Evolutionary conservation across 2,113 vertebrate genomes (phyloP).

Genomic region (Tragelaphus imberbis): DNA sequence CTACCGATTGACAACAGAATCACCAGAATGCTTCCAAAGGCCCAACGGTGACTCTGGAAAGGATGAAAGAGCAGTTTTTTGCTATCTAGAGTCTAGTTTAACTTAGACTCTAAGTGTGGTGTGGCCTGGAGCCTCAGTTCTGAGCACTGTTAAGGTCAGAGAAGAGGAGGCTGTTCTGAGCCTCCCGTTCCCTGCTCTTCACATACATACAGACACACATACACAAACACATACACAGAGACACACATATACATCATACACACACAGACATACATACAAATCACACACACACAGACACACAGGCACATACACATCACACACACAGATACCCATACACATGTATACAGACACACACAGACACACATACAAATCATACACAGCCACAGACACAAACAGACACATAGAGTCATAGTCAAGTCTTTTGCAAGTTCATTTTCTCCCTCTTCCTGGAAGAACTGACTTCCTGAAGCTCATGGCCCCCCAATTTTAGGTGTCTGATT

Average conservation of each 20-base stretch:
- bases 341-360: neutral
- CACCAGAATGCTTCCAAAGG: neutral
- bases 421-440: neutral
- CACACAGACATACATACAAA: neutral
- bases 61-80: neutral
- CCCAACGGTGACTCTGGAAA: neutral
- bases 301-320: neutral
- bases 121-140: neutral
- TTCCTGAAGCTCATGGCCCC: neutral
- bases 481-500: neutral
- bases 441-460: neutral
- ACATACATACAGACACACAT: neutral
- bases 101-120: neutral
- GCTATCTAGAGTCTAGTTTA: neutral
- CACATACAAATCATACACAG: neutral
- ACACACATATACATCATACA: neutral
- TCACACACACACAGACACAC: neutral
- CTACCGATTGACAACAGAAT: neutral
- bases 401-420: neutral
- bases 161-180: neutral
- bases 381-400: neutral
- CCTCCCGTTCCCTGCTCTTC: accelerated
- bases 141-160: neutral
- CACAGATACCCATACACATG: accelerated
- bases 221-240: neutral